These are phyloP conservation scores for Colostygia pectinataria DNA, from an alignment of 2,888 invertebrate species.

Conservation along the genomic window DNA sequence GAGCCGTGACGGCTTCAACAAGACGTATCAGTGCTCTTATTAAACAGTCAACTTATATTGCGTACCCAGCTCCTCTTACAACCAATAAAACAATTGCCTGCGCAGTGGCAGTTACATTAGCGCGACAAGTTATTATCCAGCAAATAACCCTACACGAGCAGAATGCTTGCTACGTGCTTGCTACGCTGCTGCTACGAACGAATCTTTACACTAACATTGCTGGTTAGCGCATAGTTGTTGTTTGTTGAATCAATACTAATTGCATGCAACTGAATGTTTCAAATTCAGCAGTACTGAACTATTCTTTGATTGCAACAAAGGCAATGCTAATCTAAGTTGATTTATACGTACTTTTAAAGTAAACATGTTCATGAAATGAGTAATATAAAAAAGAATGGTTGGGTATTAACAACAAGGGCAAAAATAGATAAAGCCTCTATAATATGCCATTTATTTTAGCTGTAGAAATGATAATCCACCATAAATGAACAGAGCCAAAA, in stretches of 20 bases:
- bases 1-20: constrained; percentile 62
- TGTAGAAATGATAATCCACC: no score
- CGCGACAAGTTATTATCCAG: constrained; percentile 1
- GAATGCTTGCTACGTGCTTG: neutral
- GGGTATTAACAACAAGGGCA: no score
- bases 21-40: constrained; percentile 75
- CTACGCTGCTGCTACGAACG: constrained; percentile 2
- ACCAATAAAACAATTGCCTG: constrained; percentile 69
- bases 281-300: no score
- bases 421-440: no score
- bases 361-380: no score
- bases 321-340: no score
- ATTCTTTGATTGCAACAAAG: no score
- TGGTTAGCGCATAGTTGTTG: constrained; percentile 3
- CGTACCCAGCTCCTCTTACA: constrained; percentile 72
- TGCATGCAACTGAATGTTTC: neutral
- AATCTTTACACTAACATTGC: neutral
- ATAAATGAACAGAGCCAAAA: no score
- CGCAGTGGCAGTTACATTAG: constrained; percentile 40
- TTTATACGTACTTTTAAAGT: no score
- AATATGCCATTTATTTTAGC: no score
- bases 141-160: neutral
- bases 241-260: constrained; percentile 1
- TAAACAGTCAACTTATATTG: constrained; percentile 65
- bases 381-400: no score